Evolutionary conservation across 2,113 vertebrate species (phyloP).

Genomic region (Acrocephalus kingi): DNA sequence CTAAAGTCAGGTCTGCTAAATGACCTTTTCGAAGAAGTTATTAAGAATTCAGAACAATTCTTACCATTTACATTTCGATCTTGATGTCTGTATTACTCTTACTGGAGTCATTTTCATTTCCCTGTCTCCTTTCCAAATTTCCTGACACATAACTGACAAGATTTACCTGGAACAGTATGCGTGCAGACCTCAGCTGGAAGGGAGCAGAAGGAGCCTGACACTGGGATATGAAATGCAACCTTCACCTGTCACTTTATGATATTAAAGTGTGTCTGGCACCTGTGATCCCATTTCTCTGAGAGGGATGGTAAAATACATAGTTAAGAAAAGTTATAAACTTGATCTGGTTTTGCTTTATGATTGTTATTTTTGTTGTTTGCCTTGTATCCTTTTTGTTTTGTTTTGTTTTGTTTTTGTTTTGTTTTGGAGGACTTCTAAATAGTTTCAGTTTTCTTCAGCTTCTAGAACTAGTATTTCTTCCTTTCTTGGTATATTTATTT

Average conservation of each 20-base stretch:
- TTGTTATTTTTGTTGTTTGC: not conserved
- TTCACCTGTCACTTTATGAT: constrained; percentile 44
- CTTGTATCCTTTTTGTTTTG: not conserved
- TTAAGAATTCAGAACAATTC: constrained; percentile 52
- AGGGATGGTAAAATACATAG: not conserved
- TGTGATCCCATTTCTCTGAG: not conserved
- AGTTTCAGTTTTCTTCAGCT: not conserved
- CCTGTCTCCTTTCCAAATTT: constrained; percentile 46
- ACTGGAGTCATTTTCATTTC: not conserved
- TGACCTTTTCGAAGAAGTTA: constrained; percentile 8
- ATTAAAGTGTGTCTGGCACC: constrained; percentile 28
- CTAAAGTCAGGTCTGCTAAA: not conserved
- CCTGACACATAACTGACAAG: constrained; percentile 44
- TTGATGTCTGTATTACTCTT: constrained; percentile 49
- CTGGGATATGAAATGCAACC: constrained; percentile 45
- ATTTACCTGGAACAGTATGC: constrained; percentile 37
- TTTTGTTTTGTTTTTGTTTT: not conserved
- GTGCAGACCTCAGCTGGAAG: constrained; percentile 1
- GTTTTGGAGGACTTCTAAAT: not conserved
- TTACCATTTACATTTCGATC: not conserved
- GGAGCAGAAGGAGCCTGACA: constrained; percentile 36
- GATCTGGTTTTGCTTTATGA: not conserved
- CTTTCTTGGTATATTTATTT: not conserved
- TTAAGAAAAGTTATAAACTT: not conserved
- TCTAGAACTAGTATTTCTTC: not conserved